These are phyloP conservation scores for Hyppa rectilinea DNA, from an alignment of 2,888 invertebrate genomes.

Conservation along the genomic window DNA sequence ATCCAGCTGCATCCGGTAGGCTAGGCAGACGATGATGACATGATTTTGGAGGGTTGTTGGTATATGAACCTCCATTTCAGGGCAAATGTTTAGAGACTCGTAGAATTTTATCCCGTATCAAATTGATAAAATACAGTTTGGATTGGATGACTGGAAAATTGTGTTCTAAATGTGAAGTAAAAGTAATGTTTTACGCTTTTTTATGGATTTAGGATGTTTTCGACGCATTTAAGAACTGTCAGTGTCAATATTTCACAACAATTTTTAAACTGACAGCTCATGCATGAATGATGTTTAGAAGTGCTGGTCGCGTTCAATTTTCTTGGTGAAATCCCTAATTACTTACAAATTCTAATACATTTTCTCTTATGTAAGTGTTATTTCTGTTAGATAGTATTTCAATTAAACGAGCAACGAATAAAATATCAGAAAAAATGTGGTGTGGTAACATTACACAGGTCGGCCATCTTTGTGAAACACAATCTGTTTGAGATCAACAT, in stretches of 20 bases:
- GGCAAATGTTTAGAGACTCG: accelerated
- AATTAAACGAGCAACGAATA: conserved; percentile 1
- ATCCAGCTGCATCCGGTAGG: no score
- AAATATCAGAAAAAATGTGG: conserved; percentile 5
- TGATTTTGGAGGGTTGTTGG: no score
- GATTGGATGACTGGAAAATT: not conserved
- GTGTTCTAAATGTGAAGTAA: not conserved
- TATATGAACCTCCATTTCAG: not conserved
- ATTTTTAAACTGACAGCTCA: no score
- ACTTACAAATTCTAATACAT: not conserved
- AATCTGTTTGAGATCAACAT: conserved; percentile 73
- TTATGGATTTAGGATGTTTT: not conserved
- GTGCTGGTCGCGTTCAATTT: not conserved
- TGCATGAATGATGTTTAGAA: no score
- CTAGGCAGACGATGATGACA: not conserved
- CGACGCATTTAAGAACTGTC: not conserved
- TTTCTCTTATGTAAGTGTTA: not conserved
- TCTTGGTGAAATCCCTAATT: not conserved
- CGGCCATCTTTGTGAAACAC: conserved; percentile 74
- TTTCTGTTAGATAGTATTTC: conserved; percentile 8
- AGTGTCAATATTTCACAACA: no score
- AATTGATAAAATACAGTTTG: not conserved
- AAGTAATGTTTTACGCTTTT: not conserved
- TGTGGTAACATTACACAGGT: conserved; percentile 27
- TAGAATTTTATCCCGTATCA: not conserved